phyloP scores from a whole-genome alignment of 2,113 vertebrate species.

The Sturnira hondurensis region DNA sequence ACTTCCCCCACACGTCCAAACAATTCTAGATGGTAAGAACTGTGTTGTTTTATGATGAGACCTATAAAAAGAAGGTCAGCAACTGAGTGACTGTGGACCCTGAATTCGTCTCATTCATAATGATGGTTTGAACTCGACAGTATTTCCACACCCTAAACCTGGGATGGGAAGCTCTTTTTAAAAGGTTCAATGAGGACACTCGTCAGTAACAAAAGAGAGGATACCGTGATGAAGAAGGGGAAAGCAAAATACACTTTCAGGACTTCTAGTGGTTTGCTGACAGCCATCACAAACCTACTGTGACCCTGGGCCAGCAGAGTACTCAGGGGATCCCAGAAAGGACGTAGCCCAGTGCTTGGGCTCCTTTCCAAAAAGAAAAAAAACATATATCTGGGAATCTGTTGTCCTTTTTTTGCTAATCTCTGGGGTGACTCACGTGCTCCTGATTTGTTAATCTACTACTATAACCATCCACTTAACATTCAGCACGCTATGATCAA shows the following conservation, averaged over 20 bases:
- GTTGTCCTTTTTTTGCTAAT: neutral
- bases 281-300: neutral
- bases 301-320: neutral
- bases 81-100: accelerated
- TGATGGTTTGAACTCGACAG: neutral
- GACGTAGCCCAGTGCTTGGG: accelerated
- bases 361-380: neutral
- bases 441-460: neutral
- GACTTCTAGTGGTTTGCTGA: neutral
- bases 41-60: neutral
- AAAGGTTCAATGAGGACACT: neutral
- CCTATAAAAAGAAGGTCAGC: neutral
- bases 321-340: neutral
- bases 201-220: neutral
- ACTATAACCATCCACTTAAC: neutral
- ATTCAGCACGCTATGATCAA: neutral
- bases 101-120: neutral
- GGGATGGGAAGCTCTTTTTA: neutral
- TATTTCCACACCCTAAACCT: neutral
- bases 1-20: neutral
- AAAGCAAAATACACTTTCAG: neutral
- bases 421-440: neutral
- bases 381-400: neutral
- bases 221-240: neutral
- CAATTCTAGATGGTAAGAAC: neutral